Base-by-base conservation (phyloP, 2,888 invertebrate species). In the Anoncus sp. region DNA sequence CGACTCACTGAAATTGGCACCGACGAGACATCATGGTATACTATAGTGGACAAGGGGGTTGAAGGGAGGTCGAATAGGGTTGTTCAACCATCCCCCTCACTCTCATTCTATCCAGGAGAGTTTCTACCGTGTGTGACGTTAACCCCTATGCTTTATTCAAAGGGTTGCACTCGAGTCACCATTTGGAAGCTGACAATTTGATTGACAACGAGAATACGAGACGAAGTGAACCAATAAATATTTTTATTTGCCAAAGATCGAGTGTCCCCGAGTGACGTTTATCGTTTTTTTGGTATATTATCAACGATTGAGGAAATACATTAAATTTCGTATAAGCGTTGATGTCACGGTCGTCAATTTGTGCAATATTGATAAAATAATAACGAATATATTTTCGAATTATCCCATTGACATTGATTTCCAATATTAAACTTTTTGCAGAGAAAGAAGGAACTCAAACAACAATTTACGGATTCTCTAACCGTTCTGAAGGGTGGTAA, bases 1-100 rank as follows among this genome's bases (percentile, higher is more conserved):
- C 60, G 79, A 73, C 80, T 75, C 75, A 63, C 47, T 62, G 80
- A 72, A 74, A 67, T 78, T 72, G 62, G 67, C 83, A 77, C 74
- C 77, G 77, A 75, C 80, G 74, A 71, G 77, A 77, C 74, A 66
- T 60, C 62, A 53, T 70, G 74, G 74, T 70, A 70, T 72, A 74
- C 31, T 45, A 53, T 24, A 47, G 63, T 18, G 43, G 38, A 16
- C n/a, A 7, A 43, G 16, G n/a, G 10, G 24, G 20, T 18, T n/a
- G n/a, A n/a, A 16, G 55, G 16, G 20, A 10, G 31, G 31, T 31
- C 7, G 38, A 31, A 31, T 31, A 53, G 40, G 40, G 27, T 43
- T 24, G 22, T 45, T 45, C 35, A 22, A 47, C 35, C 35, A 43
- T 9, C n/a, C n/a, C n/a, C n/a, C n/a, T n/a, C n/a, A n/a, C n/a